Evolutionary conservation across 2,888 invertebrate genomes (phyloP).

Genomic region (Conomelus anceps): DNA sequence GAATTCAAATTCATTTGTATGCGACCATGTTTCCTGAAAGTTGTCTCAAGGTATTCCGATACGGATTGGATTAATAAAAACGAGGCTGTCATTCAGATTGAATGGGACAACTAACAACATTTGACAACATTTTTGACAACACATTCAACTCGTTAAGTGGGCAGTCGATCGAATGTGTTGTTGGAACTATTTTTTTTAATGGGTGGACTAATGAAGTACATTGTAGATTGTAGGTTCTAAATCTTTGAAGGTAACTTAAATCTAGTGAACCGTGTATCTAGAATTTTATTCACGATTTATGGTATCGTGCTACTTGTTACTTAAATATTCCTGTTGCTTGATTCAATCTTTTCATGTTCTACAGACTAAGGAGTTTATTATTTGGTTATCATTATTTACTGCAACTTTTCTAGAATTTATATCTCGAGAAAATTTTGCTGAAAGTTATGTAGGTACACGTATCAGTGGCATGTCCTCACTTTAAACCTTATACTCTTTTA

Average conservation of each 20-base stretch:
- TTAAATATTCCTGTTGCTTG: neutral
- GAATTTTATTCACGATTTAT: neutral
- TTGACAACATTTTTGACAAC: neutral
- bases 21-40: neutral
- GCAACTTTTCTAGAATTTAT: no score
- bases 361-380: neutral
- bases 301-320: neutral
- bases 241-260: neutral
- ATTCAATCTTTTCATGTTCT: neutral
- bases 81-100: neutral
- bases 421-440: no score
- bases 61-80: neutral
- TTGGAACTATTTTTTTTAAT: neutral
- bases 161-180: neutral
- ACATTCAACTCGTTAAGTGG: neutral
- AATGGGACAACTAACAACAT: neutral
- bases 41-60: neutral
- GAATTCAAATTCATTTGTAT: neutral
- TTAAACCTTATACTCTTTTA: no score
- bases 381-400: no score
- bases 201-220: neutral
- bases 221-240: neutral
- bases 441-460: no score
- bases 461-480: no score
- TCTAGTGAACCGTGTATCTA: neutral